phyloP scores from a whole-genome alignment of 2,888 invertebrate genomes.

The Himalopsyche anomala region DNA sequence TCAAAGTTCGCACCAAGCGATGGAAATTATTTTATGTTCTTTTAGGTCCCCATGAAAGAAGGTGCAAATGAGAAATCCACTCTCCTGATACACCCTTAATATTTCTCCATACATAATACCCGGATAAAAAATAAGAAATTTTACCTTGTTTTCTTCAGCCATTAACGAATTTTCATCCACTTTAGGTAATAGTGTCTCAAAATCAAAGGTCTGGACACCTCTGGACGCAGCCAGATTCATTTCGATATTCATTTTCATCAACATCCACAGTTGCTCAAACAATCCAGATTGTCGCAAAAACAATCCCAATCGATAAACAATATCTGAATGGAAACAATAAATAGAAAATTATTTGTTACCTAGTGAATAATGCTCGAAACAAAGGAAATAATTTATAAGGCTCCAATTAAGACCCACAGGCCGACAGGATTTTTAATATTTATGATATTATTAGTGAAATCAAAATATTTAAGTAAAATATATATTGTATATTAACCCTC shows the following conservation, averaged over 20 bases:
- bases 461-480: too few relatives aligned
- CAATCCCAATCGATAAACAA: conserved; percentile 69
- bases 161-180: conserved; percentile 53
- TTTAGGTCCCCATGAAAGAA: neutral
- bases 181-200: conserved; percentile 68
- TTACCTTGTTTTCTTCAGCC: conserved; percentile 62
- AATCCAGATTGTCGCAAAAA: conserved; percentile 84
- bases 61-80: neutral
- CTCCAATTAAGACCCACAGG: too few relatives aligned
- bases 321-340: conserved; percentile 65
- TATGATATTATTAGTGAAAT: too few relatives aligned
- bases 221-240: conserved; percentile 78
- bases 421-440: too few relatives aligned
- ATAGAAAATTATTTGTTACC: too few relatives aligned
- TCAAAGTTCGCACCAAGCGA: too few relatives aligned
- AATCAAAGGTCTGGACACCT: conserved; percentile 69
- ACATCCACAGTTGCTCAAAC: conserved; percentile 85
- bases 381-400: too few relatives aligned
- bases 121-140: neutral
- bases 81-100: neutral
- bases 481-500: too few relatives aligned
- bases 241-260: conserved; percentile 82
- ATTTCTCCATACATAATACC: neutral
- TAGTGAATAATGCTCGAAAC: too few relatives aligned
- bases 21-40: too few relatives aligned